Evolutionary conservation across 1,140 invertebrate species (phyloP).

Genomic region (Cotesia typhae): DNA sequence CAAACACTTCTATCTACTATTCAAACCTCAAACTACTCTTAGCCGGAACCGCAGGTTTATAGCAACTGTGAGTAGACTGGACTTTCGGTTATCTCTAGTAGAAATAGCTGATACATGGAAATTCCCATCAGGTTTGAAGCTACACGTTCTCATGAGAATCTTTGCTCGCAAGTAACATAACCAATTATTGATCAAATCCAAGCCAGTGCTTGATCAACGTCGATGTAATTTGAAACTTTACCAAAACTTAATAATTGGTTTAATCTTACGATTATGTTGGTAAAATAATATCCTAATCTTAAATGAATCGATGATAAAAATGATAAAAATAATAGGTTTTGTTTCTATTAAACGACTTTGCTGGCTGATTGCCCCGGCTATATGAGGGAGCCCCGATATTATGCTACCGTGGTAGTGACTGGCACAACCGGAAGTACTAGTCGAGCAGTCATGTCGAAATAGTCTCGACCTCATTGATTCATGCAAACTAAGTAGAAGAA

Average conservation of each 20-base stretch:
- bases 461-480: constrained; percentile 21
- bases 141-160: constrained; percentile 8
- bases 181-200: no score
- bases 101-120: background rate
- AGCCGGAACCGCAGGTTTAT: no score
- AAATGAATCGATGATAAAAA: background rate
- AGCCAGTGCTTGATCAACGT: no score
- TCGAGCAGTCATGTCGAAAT: constrained; percentile 25
- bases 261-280: background rate
- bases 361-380: constrained; percentile 22
- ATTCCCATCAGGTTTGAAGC: background rate
- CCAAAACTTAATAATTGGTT: background rate
- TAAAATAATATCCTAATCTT: background rate
- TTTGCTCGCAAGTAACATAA: no score
- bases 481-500: constrained; percentile 27
- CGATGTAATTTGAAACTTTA: no score
- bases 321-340: constrained; percentile 21
- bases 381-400: constrained; percentile 31
- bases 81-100: background rate
- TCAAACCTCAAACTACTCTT: no score
- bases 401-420: constrained; percentile 32
- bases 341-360: constrained; percentile 27
- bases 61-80: background rate
- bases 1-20: no score
- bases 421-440: constrained; percentile 31